phyloP scores from a whole-genome alignment of 2,113 vertebrate species.

The Tichodroma muraria region DNA sequence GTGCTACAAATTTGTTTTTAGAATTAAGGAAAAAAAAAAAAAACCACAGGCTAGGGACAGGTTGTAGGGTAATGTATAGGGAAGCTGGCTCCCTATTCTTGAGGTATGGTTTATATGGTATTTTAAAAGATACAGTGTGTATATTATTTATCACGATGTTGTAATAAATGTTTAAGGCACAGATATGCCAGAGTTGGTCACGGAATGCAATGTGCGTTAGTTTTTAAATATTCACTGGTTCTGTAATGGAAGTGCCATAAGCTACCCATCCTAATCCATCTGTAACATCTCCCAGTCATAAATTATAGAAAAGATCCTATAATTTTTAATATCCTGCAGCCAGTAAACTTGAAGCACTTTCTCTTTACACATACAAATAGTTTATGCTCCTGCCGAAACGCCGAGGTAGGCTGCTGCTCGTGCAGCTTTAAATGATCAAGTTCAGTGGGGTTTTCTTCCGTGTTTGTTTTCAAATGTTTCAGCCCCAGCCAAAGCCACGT shows the following conservation, averaged over 20 bases:
- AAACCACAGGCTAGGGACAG: slow-evolving; percentile 34
- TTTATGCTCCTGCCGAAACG: neutral
- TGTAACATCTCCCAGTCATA: neutral
- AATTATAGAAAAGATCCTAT: slow-evolving; percentile 38
- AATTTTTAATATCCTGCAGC: neutral
- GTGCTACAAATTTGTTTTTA: slow-evolving; percentile 67
- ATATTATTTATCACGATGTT: slow-evolving; percentile 91
- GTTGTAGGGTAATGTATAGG: slow-evolving; percentile 76
- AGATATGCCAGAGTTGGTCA: slow-evolving; percentile 59
- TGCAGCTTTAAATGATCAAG: neutral
- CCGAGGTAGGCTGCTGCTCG: rapidly evolving
- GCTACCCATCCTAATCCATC: neutral
- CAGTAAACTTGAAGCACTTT: slow-evolving; percentile 32
- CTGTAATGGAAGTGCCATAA: slow-evolving; percentile 6
- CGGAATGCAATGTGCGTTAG: slow-evolving; percentile 17
- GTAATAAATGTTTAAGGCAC: slow-evolving; percentile 76
- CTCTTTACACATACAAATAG: neutral
- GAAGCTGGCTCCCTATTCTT: slow-evolving; percentile 97
- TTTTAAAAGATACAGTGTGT: slow-evolving; percentile 85
- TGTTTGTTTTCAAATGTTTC: neutral
- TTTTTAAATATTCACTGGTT: slow-evolving; percentile 48
- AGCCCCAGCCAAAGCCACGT: neutral
- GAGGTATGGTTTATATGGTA: slow-evolving; percentile 64
- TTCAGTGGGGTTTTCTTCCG: neutral
- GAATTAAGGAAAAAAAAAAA: neutral